These are phyloP conservation scores for Podocnemis expansa DNA, from an alignment of 2,113 vertebrate genomes.

Conservation along the genomic window DNA sequence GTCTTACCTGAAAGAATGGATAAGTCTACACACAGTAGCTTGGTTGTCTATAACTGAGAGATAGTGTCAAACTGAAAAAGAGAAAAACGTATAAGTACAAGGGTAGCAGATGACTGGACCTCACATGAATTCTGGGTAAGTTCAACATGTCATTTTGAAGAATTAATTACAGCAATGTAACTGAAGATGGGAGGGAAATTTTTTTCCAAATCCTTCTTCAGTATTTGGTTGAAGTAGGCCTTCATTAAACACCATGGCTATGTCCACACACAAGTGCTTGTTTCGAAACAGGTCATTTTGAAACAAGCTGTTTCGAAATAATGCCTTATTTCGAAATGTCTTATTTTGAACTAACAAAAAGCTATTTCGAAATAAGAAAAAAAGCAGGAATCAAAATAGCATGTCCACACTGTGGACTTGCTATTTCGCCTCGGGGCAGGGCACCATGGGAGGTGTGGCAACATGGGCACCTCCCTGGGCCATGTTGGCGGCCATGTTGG, in stretches of 20 bases:
- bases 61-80: background rate
- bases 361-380: no score
- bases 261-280: no score
- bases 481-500: no score
- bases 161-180: background rate
- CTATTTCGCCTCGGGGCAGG: no score
- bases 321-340: no score
- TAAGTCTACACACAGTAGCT: fast-evolving
- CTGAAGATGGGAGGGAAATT: background rate
- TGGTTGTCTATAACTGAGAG: background rate
- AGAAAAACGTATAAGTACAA: background rate
- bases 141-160: background rate
- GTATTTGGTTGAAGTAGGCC: background rate
- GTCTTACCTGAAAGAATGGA: background rate
- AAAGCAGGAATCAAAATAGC: no score
- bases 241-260: background rate
- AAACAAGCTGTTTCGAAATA: no score
- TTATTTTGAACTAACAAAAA: no score
- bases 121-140: background rate
- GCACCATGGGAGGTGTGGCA: no score
- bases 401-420: no score
- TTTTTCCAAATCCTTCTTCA: background rate
- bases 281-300: no score
- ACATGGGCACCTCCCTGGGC: no score
- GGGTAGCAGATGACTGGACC: background rate